Percentiles rank a stretch among this genome's conserved stretches.
phyloP scores from a whole-genome alignment of 30 jellyfish, hydroid and myxozoan genomes.

The Nemopilema nomurai region DNA sequence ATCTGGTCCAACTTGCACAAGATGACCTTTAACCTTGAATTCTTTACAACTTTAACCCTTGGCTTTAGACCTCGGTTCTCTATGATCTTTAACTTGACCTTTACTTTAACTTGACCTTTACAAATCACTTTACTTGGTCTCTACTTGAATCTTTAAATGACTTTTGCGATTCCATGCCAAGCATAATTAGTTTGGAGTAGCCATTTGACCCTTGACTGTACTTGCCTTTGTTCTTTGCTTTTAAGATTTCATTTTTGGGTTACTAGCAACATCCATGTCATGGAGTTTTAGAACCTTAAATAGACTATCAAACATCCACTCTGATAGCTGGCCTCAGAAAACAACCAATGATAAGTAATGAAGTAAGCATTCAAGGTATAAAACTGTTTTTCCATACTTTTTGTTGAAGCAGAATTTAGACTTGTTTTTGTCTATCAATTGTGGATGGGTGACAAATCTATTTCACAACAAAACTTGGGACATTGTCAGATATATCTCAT shows the following conservation, averaged over 20 bases:
- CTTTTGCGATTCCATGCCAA: constrained; percentile 8
- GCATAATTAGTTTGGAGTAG: constrained; percentile 32
- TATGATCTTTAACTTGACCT: constrained; percentile 37
- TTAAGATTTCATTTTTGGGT: not conserved
- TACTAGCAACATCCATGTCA: not conserved
- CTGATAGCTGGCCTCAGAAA: not conserved
- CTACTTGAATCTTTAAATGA: constrained; percentile 23
- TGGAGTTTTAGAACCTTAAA: not conserved
- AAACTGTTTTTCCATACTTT: not conserved
- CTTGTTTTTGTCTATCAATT: not conserved
- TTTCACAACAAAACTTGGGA: not conserved
- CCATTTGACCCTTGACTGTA: not conserved
- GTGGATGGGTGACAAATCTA: not conserved
- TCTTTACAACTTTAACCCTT: constrained; percentile 11
- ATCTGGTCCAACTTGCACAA: constrained; percentile 43
- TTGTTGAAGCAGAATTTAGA: too few species aligned
- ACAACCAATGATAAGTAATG: too few species aligned
- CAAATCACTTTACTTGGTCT: constrained; percentile 24
- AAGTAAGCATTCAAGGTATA: not conserved
- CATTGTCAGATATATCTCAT: not conserved
- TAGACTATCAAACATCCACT: not conserved
- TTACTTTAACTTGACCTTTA: constrained; percentile 34
- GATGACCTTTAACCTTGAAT: constrained; percentile 40
- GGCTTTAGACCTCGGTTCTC: constrained; percentile 21
- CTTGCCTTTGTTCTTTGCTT: not conserved